Evolutionary conservation across 2,888 invertebrate genomes (phyloP).

Genomic region (Leuctra nigra): DNA sequence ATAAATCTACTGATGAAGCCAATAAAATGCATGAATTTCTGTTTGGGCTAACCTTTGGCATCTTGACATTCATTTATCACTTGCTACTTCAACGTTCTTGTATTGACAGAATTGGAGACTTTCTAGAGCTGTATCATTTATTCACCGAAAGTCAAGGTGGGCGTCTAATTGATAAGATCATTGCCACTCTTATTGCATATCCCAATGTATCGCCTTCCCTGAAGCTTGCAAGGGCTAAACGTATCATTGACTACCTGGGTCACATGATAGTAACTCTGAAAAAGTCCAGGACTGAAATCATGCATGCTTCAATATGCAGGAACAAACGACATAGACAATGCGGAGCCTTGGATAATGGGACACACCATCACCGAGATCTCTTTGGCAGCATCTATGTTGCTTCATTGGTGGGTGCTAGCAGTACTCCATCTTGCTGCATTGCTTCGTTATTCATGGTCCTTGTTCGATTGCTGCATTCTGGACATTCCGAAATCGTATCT

Average conservation of each 20-base stretch:
- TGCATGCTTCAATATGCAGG: slow-evolving; percentile 48
- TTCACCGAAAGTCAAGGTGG: slow-evolving; percentile 54
- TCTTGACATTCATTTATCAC: slow-evolving; percentile 53
- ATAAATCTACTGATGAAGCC: background rate
- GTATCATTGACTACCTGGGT: slow-evolving; percentile 50
- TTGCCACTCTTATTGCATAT: slow-evolving; percentile 48
- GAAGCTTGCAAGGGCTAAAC: slow-evolving; percentile 44
- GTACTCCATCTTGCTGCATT: slow-evolving; percentile 48
- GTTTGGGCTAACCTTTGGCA: slow-evolving; percentile 52
- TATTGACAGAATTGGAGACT: slow-evolving; percentile 48
- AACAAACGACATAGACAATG: slow-evolving; percentile 48
- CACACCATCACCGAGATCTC: slow-evolving; percentile 53
- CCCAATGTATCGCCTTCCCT: slow-evolving; percentile 41
- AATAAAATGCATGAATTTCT: slow-evolving; percentile 45
- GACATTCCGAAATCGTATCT: background rate
- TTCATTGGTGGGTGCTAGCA: slow-evolving; percentile 30
- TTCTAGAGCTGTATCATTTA: slow-evolving; percentile 51
- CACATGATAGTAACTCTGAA: slow-evolving; percentile 51
- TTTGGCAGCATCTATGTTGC: slow-evolving; percentile 47
- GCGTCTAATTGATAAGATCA: slow-evolving; percentile 48
- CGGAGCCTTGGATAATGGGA: slow-evolving; percentile 37
- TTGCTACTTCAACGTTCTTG: slow-evolving; percentile 49
- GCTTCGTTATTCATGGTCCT: slow-evolving; percentile 50
- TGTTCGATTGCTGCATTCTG: slow-evolving; percentile 31
- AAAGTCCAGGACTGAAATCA: slow-evolving; percentile 48